phyloP scores from a whole-genome alignment of 2,113 vertebrate species.

The Spea bombifrons region DNA sequence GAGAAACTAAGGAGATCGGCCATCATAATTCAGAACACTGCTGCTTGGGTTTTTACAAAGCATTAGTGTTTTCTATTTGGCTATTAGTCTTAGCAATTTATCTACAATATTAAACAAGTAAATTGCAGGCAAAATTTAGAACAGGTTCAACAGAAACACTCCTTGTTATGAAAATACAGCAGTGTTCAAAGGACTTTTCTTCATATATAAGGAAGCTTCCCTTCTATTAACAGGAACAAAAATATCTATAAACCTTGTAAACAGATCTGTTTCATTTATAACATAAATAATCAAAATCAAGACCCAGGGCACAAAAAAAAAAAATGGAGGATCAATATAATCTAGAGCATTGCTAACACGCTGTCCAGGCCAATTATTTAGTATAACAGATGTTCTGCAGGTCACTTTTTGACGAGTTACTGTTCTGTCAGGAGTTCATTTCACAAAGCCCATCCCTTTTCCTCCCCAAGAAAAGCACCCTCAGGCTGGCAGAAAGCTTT shows the following conservation, averaged over 20 bases:
- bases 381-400: conserved; percentile 77
- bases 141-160: conserved; percentile 99
- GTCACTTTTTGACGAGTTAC: conserved; percentile 85
- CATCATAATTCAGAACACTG: conserved; percentile 75
- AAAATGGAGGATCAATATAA: conserved; percentile 82
- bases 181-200: conserved; percentile 95
- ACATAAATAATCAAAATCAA: conserved; percentile 97
- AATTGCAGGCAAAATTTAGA: conserved; percentile 99
- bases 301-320: conserved; percentile 82
- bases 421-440: conserved; percentile 75
- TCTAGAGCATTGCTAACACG: conserved; percentile 73
- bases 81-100: conserved; percentile 96
- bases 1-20: conserved; percentile 88
- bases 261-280: conserved; percentile 98
- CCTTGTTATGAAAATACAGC: conserved; percentile 99
- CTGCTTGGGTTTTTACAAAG: conserved; percentile 81
- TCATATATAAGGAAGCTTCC: conserved; percentile 96
- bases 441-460: conserved; percentile 71
- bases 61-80: conserved; percentile 99
- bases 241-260: conserved; percentile 99
- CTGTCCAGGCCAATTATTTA: conserved; percentile 70
- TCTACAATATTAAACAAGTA: conserved; percentile 99
- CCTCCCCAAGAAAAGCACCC: conserved; percentile 75
- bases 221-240: conserved; percentile 96
- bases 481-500: conserved; percentile 84